These are phyloP conservation scores for Eupristina koningsbergeri DNA, from an alignment of 1,140 invertebrate species.

Conservation along the genomic window DNA sequence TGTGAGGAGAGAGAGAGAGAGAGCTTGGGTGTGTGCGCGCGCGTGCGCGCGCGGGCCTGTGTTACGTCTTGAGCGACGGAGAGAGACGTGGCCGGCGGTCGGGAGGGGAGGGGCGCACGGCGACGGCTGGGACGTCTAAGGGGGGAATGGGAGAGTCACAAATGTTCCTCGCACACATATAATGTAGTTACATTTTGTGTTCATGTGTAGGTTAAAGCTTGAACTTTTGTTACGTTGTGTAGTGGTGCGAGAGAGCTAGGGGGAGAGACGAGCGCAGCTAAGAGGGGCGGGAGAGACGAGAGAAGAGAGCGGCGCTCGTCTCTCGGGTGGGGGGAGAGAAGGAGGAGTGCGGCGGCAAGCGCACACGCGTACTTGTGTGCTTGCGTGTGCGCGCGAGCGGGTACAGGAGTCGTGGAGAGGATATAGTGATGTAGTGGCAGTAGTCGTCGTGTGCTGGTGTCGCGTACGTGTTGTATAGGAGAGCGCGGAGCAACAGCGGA, in stretches of 20 bases:
- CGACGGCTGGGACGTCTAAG: too few species aligned
- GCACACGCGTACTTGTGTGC: not conserved
- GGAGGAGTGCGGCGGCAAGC: too few species aligned
- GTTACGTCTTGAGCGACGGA: not conserved
- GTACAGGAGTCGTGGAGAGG: constrained; percentile 30
- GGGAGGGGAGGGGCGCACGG: too few species aligned
- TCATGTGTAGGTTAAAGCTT: not conserved
- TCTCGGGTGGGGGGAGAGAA: too few species aligned
- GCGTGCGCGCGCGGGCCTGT: not conserved
- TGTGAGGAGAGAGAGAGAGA: not conserved
- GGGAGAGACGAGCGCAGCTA: not conserved
- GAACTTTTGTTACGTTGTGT: constrained; percentile 17
- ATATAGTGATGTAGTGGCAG: constrained; percentile 24
- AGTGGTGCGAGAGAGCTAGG: not conserved
- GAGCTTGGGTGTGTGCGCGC: not conserved
- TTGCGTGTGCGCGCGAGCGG: constrained; percentile 44
- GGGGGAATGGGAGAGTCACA: not conserved
- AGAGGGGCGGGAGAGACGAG: not conserved
- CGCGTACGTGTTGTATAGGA: constrained; percentile 22
- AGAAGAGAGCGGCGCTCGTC: constrained; percentile 1
- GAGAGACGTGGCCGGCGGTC: not conserved
- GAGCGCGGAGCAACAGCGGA: constrained; percentile 12
- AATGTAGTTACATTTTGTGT: not conserved
- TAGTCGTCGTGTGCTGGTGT: constrained; percentile 23
- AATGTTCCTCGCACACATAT: not conserved